A percentile compares a stretch with the other conserved stretches of the same genome.
phyloP scores from a whole-genome alignment of 2,888 invertebrate genomes.

The Bombyx huttoni region DNA sequence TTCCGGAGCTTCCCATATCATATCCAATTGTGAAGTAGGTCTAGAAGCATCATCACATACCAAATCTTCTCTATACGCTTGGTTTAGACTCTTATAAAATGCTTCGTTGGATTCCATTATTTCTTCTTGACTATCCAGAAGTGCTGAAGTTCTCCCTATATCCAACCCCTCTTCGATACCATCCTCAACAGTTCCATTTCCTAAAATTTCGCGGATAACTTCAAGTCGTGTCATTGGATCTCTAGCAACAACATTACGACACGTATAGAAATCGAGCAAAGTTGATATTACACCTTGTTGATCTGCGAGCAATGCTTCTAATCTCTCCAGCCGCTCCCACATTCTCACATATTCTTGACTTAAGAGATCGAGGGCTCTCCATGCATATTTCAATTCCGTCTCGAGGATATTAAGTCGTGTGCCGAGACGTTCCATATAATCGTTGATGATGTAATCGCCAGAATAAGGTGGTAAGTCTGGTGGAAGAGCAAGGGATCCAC shows the following conservation, averaged over 20 bases:
- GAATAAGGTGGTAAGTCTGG: conserved; percentile 67
- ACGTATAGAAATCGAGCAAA: conserved; percentile 83
- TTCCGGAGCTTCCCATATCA: conserved; percentile 91
- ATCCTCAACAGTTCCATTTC: conserved; percentile 77
- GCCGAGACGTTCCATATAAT: conserved; percentile 92
- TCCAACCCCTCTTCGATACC: conserved; percentile 78
- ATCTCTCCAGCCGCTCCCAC: conserved; percentile 92
- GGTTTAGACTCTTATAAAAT: conserved; percentile 89
- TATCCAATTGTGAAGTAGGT: conserved; percentile 81
- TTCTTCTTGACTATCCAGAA: conserved; percentile 56
- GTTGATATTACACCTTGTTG: conserved; percentile 93
- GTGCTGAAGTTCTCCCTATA: conserved; percentile 52
- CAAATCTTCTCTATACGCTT: conserved; percentile 87
- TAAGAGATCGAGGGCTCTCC: conserved; percentile 90
- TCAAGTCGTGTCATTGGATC: conserved; percentile 69
- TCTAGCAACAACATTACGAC: conserved; percentile 60
- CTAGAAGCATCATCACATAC: conserved; percentile 76
- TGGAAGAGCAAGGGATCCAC: conserved; percentile 68
- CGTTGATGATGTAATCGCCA: conserved; percentile 86
- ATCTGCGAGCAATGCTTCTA: conserved; percentile 88
- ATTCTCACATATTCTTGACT: conserved; percentile 94
- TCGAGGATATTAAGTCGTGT: conserved; percentile 89
- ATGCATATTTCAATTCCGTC: conserved; percentile 92
- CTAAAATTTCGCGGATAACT: conserved; percentile 77
- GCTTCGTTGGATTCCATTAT: conserved; percentile 85